Evolutionary conservation across 2,113 vertebrate genomes (phyloP), one percentile per base, ranked within the genome.

Genomic region (Callocephalon fimbriatum): DNA sequence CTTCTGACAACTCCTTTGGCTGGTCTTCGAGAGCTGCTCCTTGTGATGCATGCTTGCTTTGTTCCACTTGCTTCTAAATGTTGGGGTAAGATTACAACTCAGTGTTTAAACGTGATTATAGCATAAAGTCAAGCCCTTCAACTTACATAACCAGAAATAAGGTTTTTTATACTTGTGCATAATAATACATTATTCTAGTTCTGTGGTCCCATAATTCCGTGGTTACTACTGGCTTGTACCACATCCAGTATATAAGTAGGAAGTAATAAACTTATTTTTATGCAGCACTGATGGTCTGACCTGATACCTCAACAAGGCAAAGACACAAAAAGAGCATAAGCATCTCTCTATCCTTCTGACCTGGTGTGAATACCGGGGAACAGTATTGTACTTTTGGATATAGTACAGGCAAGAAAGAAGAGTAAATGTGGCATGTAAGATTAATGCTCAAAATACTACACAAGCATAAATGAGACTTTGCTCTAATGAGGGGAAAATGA

Each of bases 191-290:
- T 88, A 11, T 83, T 53, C 29, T 62, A 95, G 83, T 70, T 86
- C 63, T 86, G 27, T 66, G 27, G 42, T 67, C 51, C 59, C 50
- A 37, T 1, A 94, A 2, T 76, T 59, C 38, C 32, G 53, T 42
- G 48, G 32, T 79, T 68, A 75, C 66, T 76, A 35, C 62, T 38
- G 63, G 48, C 42, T 66, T 76, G 50, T 76, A 37, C 32, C 48
- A 63, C 88, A 67, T 88, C 73, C 65, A 94, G 54, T 18, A 77
- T 15, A 76, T 4, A 38, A 38, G 54, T 15, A 80, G 93, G 86
- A 97, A 95, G 77, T 54, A 91, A 96, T 18, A 63, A 6, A 81
- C 74, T 77, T 94, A 94, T 94, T 94, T 96, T 92, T 93, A 42
- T 82, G 56, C 78, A 63, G 66, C 37, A 50, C 65, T 51, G 50